Evolutionary conservation across 2,797 vertebrate species (phyloP).

Genomic region (Thripadectes ignobilis): DNA sequence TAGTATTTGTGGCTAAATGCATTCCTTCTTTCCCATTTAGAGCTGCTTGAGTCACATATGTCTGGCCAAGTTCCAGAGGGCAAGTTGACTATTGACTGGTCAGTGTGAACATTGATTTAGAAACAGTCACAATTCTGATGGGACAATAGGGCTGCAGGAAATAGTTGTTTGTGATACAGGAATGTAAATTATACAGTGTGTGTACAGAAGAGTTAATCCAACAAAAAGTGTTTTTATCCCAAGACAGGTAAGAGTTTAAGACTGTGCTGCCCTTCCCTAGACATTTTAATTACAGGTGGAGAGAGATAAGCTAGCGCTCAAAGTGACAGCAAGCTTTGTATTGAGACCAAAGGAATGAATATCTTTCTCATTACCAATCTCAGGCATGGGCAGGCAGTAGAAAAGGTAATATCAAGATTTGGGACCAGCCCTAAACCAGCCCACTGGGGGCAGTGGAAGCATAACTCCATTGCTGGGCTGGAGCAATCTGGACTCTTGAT

Average conservation of each 20-base stretch:
- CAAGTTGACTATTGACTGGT: not conserved
- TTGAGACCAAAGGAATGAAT: not conserved
- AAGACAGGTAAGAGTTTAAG: not conserved
- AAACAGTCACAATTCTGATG: not conserved
- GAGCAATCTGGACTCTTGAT: not conserved
- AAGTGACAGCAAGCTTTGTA: not conserved
- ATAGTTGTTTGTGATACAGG: not conserved
- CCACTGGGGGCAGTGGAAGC: not conserved
- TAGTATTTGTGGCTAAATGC: not conserved
- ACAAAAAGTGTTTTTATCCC: not conserved
- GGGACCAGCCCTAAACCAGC: not conserved
- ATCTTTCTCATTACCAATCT: not conserved
- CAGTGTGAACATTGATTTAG: not conserved
- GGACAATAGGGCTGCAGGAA: not conserved
- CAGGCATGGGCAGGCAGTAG: not conserved
- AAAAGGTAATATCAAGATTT: not conserved
- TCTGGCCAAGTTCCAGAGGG: not conserved
- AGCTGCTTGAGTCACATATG: not conserved
- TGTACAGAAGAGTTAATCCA: not conserved
- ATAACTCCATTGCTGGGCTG: not conserved
- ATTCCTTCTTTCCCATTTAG: not conserved
- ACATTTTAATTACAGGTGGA: not conserved
- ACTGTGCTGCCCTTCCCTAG: not conserved
- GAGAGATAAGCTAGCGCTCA: not conserved
- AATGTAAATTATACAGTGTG: not conserved